A percentile compares a stretch with the other conserved stretches of the same genome.
These are phyloP conservation scores for Clanis bilineata DNA, from an alignment of 2,888 invertebrate species.

Conservation along the genomic window DNA sequence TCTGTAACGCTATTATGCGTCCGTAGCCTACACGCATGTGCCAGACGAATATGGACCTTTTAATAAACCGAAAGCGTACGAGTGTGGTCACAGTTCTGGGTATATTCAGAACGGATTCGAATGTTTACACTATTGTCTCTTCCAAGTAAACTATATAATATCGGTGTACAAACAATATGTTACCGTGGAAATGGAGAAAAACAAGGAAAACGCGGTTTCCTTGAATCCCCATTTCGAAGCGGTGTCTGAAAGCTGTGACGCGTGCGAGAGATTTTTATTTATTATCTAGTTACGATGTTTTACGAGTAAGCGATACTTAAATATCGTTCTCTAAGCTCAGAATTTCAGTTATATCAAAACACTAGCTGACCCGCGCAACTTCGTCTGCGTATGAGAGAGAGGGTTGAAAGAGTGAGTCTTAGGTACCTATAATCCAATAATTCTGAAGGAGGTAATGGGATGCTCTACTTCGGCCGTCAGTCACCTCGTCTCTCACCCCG, in stretches of 20 bases:
- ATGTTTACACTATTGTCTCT: slow-evolving; percentile 11
- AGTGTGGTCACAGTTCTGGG: not conserved
- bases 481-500: too few relatives aligned
- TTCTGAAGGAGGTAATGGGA: too few relatives aligned
- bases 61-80: not conserved
- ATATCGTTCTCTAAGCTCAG: too few relatives aligned
- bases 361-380: too few relatives aligned
- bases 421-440: too few relatives aligned
- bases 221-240: not conserved
- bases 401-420: too few relatives aligned
- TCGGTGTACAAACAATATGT: slow-evolving; percentile 15
- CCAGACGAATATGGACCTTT: not conserved
- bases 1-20: not conserved
- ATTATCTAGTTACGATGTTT: not conserved
- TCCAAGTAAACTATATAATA: slow-evolving; percentile 6
- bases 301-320: not conserved
- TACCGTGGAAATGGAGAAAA: slow-evolving; percentile 1
- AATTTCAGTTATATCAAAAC: too few relatives aligned
- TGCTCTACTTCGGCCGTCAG: too few relatives aligned
- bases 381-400: too few relatives aligned
- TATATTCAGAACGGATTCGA: slow-evolving; percentile 1
- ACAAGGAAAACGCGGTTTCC: slow-evolving; percentile 15
- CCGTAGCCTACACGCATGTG: not conserved
- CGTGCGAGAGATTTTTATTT: not conserved
- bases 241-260: not conserved